phyloP scores from a whole-genome alignment of 2,888 invertebrate genomes.

The Aproaerema taeniolella region DNA sequence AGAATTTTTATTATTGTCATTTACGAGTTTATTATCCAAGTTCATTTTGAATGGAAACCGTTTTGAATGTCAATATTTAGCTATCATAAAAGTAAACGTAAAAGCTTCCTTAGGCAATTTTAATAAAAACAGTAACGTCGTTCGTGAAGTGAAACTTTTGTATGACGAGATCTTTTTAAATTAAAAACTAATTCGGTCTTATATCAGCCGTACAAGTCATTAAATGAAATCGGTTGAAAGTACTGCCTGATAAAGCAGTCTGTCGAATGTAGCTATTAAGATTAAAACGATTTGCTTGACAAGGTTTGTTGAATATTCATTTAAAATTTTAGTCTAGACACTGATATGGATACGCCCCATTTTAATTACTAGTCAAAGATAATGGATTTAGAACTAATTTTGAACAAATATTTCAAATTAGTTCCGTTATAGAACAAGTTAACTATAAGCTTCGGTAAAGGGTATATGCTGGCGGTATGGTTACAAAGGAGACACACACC shows the following conservation, averaged over 20 bases:
- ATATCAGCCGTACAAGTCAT: slow-evolving; percentile 17
- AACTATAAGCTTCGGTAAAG: background rate
- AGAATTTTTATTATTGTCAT: too few species aligned
- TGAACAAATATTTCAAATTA: slow-evolving; percentile 4
- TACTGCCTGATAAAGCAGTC: slow-evolving; percentile 3
- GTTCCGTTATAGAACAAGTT: background rate
- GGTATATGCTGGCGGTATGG: slow-evolving; percentile 9
- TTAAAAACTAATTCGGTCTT: slow-evolving; percentile 18
- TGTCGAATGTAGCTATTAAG: slow-evolving; percentile 21
- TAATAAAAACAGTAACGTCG: too few species aligned
- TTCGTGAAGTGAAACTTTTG: slow-evolving; percentile 13
- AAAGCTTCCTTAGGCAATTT: too few species aligned
- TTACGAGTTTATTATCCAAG: too few species aligned
- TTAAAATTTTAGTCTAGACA: slow-evolving; percentile 7
- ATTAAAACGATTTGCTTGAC: slow-evolving; percentile 22
- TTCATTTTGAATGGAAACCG: too few species aligned
- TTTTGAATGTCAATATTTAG: too few species aligned
- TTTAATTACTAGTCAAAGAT: slow-evolving; percentile 15
- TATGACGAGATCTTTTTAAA: slow-evolving; percentile 12
- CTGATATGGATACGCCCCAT: slow-evolving; percentile 14
- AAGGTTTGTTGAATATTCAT: slow-evolving; percentile 20
- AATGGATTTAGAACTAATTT: slow-evolving; percentile 11
- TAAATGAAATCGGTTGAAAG: slow-evolving; percentile 24
- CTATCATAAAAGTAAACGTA: too few species aligned
- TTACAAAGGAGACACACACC: slow-evolving; percentile 22